Base-by-base conservation (phyloP, 2,113 vertebrate genomes). In the Coptodon bakossiorum region DNA sequence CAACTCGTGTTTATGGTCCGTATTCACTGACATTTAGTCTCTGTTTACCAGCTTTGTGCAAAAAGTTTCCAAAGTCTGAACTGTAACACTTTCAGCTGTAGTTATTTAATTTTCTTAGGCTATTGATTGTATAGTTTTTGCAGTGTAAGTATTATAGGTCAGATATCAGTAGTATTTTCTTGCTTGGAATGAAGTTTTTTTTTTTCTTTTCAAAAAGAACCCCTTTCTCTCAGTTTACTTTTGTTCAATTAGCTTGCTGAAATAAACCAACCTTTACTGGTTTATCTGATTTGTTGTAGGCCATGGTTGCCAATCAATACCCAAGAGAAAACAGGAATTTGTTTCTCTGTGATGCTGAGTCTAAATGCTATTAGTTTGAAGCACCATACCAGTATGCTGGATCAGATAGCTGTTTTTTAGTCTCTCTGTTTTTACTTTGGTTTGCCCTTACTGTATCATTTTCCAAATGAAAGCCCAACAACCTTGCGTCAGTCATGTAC, bases 401-500 rank as follows among this genome's bases (percentile, higher is more conserved):
- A 68, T 11, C 11, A 31, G 48, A n/a, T 40, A 53, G 24, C 14
- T 82, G 48, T 56, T 59, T 54, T 87, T 82, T 56, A 53, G 17
- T 85, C 43, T n/a, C 36, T 71, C 85, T 89, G 36, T 88, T 85
- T 93, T 85, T 53, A 68, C 80, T 86, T 80, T 59, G 31, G 10
- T 57, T 90, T 54, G 90, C 71, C 57, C 79, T 87, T 57, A 52
- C 48, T 90, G 82, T 71, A 71, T 91, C 29, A 68, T 91, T 86
- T 92, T 91, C 59, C 57, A 17, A 87, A 84, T 50, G 43, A 83
- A 79, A 91, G 83, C 68, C 66, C 56, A 80, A 79, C 79, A 83
- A 59, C 48, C 76, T 79, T 91, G 63, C 80, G 36, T 95, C 92
- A 95, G 54, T 61, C 91, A 50, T 83, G 56, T 86, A 92, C 84